Evolutionary conservation across 1,140 invertebrate species (phyloP).

Genomic region (Cyclargus thomasi): DNA sequence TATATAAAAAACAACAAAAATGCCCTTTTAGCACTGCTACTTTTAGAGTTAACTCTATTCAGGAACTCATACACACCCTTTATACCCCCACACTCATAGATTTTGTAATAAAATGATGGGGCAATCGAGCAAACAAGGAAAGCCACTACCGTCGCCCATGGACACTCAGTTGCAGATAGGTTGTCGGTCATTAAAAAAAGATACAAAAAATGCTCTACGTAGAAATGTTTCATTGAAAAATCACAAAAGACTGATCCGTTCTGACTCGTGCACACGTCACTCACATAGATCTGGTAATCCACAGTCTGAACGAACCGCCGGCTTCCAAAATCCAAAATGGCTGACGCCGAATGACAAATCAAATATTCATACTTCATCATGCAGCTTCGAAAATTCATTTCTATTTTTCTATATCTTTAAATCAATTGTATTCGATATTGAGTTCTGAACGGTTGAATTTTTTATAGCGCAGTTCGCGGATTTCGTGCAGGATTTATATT

Average conservation of each 20-base stretch:
- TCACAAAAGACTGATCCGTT: not conserved
- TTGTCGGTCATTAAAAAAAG: too few relatives aligned
- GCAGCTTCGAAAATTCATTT: not conserved
- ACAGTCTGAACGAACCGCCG: not conserved
- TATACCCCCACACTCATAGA: too few relatives aligned
- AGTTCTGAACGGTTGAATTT: not conserved
- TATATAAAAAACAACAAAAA: too few relatives aligned
- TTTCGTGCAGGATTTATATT: too few relatives aligned
- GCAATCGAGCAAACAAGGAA: too few relatives aligned
- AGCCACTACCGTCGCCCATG: too few relatives aligned
- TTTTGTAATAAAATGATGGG: too few relatives aligned
- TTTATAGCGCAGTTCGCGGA: not conserved
- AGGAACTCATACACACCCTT: too few relatives aligned
- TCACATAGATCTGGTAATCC: not conserved
- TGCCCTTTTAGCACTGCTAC: too few relatives aligned
- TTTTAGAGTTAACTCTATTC: too few relatives aligned
- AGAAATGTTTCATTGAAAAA: not conserved
- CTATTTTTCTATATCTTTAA: not conserved
- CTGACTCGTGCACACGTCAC: not conserved
- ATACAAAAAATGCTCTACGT: too few relatives aligned
- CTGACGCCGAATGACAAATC: not conserved
- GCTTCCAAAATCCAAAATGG: not conserved
- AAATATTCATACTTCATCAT: constrained; percentile 1
- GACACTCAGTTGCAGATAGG: too few relatives aligned
- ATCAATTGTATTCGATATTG: not conserved